Conservation (phyloP, 2,113 vertebrate genomes). For the Myiozetetes cayanensis region DNA sequence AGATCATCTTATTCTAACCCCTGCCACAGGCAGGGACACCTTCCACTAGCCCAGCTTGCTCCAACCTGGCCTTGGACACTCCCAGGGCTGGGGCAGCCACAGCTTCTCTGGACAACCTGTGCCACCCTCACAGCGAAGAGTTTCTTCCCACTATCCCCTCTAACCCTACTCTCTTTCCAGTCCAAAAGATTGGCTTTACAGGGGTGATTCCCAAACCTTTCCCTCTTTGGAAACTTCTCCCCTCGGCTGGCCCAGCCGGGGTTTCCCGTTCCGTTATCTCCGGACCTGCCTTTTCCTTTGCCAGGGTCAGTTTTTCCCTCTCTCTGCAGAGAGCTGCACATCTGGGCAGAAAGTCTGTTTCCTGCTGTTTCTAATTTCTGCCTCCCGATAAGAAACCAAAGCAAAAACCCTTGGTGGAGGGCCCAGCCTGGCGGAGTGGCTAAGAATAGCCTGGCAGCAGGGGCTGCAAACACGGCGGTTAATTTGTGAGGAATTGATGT, state of each 20-base stretch:
- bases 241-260: background rate
- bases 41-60: background rate
- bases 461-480: background rate
- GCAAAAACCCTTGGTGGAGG: background rate
- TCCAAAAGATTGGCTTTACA: background rate
- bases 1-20: background rate
- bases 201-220: background rate
- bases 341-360: conserved; percentile 57
- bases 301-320: background rate
- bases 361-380: conserved; percentile 64
- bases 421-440: background rate
- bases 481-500: background rate
- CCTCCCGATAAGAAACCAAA: conserved; percentile 31
- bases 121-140: background rate
- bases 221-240: background rate
- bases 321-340: background rate
- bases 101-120: background rate
- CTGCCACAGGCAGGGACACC: background rate
- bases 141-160: background rate
- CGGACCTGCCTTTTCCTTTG: background rate
- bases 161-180: background rate
- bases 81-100: background rate
- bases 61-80: background rate
- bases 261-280: background rate
- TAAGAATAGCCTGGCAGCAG: background rate